phyloP scores from a whole-genome alignment of 2,113 vertebrate species.

The Chaetura pelagica region DNA sequence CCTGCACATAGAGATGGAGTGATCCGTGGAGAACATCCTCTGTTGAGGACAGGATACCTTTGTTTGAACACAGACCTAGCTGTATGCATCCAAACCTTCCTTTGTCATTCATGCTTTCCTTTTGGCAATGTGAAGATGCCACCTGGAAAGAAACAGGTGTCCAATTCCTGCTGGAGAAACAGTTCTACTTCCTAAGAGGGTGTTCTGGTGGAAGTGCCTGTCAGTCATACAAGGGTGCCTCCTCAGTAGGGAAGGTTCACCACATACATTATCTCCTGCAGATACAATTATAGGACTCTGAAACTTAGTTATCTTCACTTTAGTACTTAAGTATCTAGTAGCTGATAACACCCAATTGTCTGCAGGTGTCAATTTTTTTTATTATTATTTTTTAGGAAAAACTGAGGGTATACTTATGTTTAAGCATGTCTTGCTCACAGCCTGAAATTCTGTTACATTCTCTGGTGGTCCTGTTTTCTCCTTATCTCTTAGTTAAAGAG shows the following conservation, averaged over 20 bases:
- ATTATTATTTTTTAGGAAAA: background rate
- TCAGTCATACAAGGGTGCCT: rapidly evolving
- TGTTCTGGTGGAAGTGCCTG: background rate
- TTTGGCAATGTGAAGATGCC: background rate
- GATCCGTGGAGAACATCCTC: background rate
- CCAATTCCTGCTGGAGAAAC: background rate
- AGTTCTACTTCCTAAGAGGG: background rate
- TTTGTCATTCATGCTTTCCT: background rate
- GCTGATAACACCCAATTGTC: background rate
- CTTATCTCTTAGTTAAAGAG: background rate
- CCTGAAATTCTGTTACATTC: background rate
- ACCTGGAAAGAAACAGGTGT: background rate
- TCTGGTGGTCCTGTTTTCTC: background rate
- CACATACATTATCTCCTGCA: background rate
- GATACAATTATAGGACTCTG: background rate
- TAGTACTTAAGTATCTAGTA: background rate
- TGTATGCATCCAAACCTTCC: background rate
- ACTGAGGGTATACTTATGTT: background rate
- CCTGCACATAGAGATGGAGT: background rate
- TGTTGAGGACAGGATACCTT: background rate
- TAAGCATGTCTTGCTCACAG: background rate
- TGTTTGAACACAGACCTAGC: background rate
- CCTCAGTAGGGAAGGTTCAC: background rate
- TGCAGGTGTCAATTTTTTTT: background rate
- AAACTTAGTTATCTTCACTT: background rate